A percentile compares a stretch with the other conserved stretches of the same genome.
Evolutionary conservation across 2,888 invertebrate genomes (phyloP).

Genomic region (Apomyelois bistriatella): DNA sequence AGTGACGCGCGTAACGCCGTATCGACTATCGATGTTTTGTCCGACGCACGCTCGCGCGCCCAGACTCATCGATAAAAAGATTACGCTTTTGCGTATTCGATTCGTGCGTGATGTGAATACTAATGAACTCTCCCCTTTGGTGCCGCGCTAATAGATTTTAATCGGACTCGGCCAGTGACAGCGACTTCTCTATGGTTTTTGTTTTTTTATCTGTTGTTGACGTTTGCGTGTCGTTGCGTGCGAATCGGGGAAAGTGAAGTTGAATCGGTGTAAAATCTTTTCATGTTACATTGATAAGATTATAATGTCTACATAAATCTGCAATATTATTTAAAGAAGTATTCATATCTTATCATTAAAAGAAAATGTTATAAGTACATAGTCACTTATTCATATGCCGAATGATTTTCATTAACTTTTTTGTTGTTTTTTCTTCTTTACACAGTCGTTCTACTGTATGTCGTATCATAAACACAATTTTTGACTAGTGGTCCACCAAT

Average conservation of each 20-base stretch:
- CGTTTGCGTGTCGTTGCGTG: slow-evolving; percentile 9
- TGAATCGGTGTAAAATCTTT: slow-evolving; percentile 1
- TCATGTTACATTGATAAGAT: not conserved
- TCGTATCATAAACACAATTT: no score
- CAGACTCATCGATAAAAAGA: slow-evolving; percentile 69
- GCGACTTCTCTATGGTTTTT: slow-evolving; percentile 33
- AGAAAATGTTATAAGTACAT: no score
- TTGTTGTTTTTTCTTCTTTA: no score
- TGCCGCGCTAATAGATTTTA: slow-evolving; percentile 71
- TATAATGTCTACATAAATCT: not conserved
- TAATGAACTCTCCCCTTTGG: slow-evolving; percentile 61
- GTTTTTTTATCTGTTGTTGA: slow-evolving; percentile 13
- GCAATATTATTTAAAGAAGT: no score
- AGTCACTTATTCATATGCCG: no score
- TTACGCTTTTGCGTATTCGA: slow-evolving; percentile 71
- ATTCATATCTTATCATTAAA: no score
- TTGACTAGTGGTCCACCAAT: no score
- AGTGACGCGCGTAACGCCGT: slow-evolving; percentile 42
- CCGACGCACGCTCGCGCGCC: slow-evolving; percentile 27
- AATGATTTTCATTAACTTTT: no score
- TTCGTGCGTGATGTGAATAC: slow-evolving; percentile 73
- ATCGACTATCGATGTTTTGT: slow-evolving; percentile 55
- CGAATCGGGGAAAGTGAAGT: slow-evolving; percentile 6
- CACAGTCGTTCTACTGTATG: no score
- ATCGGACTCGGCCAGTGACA: slow-evolving; percentile 55